phyloP scores from a whole-genome alignment of 1,140 invertebrate genomes.

The Matsumurasca onukii region DNA sequence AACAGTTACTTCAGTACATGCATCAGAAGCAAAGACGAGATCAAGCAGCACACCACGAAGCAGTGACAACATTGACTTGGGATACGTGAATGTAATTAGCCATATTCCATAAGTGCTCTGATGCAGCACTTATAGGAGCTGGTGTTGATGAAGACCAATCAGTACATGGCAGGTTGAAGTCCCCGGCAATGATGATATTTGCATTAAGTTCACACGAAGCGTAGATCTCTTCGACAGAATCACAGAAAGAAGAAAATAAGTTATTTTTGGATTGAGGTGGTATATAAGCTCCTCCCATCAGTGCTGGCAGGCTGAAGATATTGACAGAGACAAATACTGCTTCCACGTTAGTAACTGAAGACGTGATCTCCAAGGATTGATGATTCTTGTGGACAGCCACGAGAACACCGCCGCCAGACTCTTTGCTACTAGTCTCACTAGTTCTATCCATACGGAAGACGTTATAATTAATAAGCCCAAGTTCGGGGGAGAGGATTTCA shows the following conservation, averaged over 20 bases:
- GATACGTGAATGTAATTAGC: neutral
- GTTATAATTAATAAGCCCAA: constrained; percentile 9
- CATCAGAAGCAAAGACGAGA: too few relatives aligned
- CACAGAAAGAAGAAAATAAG: neutral
- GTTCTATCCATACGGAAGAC: neutral
- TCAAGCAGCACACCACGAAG: neutral
- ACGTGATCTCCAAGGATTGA: too few relatives aligned
- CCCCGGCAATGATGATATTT: too few relatives aligned
- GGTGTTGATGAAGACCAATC: too few relatives aligned
- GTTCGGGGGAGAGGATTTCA: neutral
- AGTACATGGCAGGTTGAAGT: neutral
- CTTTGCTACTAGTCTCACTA: neutral
- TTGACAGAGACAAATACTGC: too few relatives aligned
- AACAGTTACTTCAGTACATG: too few relatives aligned
- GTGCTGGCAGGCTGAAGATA: too few relatives aligned
- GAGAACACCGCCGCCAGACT: constrained; percentile 1
- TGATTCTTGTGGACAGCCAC: neutral
- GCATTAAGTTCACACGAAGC: too few relatives aligned
- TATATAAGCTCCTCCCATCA: neutral
- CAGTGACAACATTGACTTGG: neutral
- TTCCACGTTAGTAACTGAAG: too few relatives aligned
- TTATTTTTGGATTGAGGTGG: neutral
- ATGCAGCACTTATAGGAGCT: too few relatives aligned
- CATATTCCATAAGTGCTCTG: neutral
- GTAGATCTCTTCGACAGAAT: neutral